Percentiles rank a stretch among this genome's conserved stretches.
These are phyloP conservation scores for Graphium colonna DNA, from an alignment of 2,888 invertebrate species.

Conservation along the genomic window DNA sequence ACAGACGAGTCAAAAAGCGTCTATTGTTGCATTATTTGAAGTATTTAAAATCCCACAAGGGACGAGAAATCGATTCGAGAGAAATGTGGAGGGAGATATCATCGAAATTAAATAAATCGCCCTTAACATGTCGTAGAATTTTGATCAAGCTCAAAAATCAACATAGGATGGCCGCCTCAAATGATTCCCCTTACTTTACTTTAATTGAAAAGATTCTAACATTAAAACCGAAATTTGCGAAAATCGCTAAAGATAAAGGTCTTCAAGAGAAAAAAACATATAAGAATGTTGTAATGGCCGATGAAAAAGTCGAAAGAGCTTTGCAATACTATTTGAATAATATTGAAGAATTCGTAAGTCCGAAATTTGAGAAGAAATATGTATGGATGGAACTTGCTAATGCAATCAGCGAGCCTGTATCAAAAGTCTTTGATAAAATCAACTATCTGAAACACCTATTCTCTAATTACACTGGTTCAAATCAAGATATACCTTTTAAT, in stretches of 20 bases:
- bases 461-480: slow-evolving; percentile 36
- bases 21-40: slow-evolving; percentile 55
- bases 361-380: slow-evolving; percentile 61
- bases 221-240: slow-evolving; percentile 50
- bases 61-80: slow-evolving; percentile 45
- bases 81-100: slow-evolving; percentile 63
- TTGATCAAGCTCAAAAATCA: slow-evolving; percentile 50
- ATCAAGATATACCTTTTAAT: slow-evolving; percentile 35
- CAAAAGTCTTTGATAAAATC: slow-evolving; percentile 59
- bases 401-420: slow-evolving; percentile 46
- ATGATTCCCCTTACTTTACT: slow-evolving; percentile 38
- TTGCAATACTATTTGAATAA: slow-evolving; percentile 59
- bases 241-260: slow-evolving; percentile 35
- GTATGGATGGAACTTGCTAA: slow-evolving; percentile 61
- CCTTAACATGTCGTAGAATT: slow-evolving; percentile 54
- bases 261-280: slow-evolving; percentile 41
- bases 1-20: slow-evolving; percentile 48
- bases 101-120: slow-evolving; percentile 45
- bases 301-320: slow-evolving; percentile 50
- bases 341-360: slow-evolving; percentile 61
- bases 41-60: slow-evolving; percentile 49
- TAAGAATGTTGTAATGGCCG: slow-evolving; percentile 47
- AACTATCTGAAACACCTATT: slow-evolving; percentile 58
- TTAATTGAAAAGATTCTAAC: slow-evolving; percentile 52
- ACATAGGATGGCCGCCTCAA: slow-evolving; percentile 36